Evolutionary conservation across 2,113 vertebrate species (phyloP), one percentile per base, ranked within the genome.

Genomic region (Oxygymnocypris stewartii): DNA sequence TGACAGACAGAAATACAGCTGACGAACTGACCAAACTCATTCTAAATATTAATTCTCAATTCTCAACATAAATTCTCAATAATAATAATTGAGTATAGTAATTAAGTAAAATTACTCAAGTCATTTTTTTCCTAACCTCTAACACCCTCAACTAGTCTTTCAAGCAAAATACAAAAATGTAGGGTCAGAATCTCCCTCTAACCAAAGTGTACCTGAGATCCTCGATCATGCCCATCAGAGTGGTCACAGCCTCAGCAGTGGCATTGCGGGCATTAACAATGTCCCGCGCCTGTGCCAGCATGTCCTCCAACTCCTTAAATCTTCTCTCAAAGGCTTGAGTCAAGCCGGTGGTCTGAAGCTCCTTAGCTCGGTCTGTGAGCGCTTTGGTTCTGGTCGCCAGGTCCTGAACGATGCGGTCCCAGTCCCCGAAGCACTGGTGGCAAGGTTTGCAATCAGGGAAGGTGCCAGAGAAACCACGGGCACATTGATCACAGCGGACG

Each of bases 391-490:
- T 96, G 11, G 95, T 89, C 0, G 95, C 96, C 90, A 99, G 89
- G 86, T 98, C 98, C 94, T 99, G 98, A 23, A 99, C 97, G 25
- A 99, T 95, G 0, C 97, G 97, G 90, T 99, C 97, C 98, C 98
- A 99, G 92, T 99, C 98, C 13, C 98, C 98, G 0, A 99, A 99
- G 90, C 98, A 99, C 65, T 96, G 94, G 49, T 99, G 98, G 89
- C 98, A 99, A 40, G 97, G 96, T 86, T 96, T 94, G 89, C 98
- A 99, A 91, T 94, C 85, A 0, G 98, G 98, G 90, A 99, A 99
- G 42, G 93, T 82, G 0, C 98, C 98, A 0, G 97, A 93, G 83
- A 98, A 99, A 25, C 98, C 98, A 2, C 98, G 95, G 85, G 98
- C 96, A 25, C 98, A 99, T 90, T 98, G 97, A 92, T 99, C 97